phyloP scores from a whole-genome alignment of 35 echinoderm and acorn worm species.

The Anneissia japonica region DNA sequence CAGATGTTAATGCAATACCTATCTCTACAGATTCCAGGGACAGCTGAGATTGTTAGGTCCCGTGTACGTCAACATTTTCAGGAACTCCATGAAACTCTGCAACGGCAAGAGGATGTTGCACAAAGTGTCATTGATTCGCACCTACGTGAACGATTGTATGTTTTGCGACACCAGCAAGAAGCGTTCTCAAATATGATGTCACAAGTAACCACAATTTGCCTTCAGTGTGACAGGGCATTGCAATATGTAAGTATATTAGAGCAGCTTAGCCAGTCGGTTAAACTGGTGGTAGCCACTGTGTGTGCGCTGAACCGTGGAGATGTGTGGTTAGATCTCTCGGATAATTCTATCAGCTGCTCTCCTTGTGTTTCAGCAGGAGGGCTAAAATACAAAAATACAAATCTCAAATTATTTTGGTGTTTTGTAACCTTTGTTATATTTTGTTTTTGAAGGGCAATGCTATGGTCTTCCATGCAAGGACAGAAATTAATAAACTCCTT shows the following conservation, averaged over 20 bases:
- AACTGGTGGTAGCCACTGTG: background rate
- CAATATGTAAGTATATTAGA: constrained; percentile 46
- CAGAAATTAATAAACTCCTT: constrained; percentile 30
- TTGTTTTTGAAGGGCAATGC: no score
- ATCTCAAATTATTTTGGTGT: background rate
- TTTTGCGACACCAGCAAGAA: constrained; percentile 88
- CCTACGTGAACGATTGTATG: constrained; percentile 49
- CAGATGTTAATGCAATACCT: no score
- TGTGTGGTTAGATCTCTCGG: no score
- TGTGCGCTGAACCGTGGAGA: no score
- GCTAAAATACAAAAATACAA: no score
- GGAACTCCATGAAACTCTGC: constrained; percentile 72
- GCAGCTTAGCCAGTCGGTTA: background rate
- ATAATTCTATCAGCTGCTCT: no score
- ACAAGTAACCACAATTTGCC: constrained; percentile 53
- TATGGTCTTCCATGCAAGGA: constrained; percentile 45
- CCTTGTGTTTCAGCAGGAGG: no score
- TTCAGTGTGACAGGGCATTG: constrained; percentile 69
- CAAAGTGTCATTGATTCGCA: constrained; percentile 73
- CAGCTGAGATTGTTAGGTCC: constrained; percentile 71
- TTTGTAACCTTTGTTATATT: no score
- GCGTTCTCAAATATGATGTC: constrained; percentile 54
- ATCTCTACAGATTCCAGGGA: constrained; percentile 80
- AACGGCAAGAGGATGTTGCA: constrained; percentile 86
- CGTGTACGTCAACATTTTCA: constrained; percentile 72